phyloP scores from a whole-genome alignment of 1,140 invertebrate species.

The Mya arenaria region DNA sequence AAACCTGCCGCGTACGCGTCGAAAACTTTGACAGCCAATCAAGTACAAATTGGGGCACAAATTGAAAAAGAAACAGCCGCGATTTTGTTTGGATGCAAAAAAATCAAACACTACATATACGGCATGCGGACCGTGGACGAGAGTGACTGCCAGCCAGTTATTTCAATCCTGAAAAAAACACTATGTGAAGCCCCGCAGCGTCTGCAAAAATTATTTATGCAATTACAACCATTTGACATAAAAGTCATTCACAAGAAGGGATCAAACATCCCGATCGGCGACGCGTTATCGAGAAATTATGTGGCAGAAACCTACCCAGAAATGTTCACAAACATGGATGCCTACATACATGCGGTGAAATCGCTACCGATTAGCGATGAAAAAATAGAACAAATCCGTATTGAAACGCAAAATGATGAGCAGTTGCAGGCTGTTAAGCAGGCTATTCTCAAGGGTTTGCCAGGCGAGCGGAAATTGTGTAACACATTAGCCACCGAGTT shows the following conservation, averaged over 20 bases:
- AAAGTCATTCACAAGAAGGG: slow-evolving; percentile 68
- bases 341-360: no score
- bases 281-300: no score
- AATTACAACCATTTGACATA: slow-evolving; percentile 78
- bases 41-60: slow-evolving; percentile 82
- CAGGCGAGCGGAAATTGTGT: background rate
- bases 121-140: no score
- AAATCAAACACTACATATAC: slow-evolving; percentile 78
- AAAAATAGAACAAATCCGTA: no score
- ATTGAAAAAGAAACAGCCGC: slow-evolving; percentile 82
- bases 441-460: background rate
- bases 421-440: background rate
- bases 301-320: no score
- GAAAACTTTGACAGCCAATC: slow-evolving; percentile 76
- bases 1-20: slow-evolving; percentile 79
- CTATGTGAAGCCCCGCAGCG: slow-evolving; percentile 31
- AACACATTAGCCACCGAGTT: background rate
- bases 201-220: slow-evolving; percentile 64
- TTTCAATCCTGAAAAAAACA: slow-evolving; percentile 45
- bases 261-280: slow-evolving; percentile 79
- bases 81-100: slow-evolving; percentile 80
- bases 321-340: no score
- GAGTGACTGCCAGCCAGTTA: slow-evolving; percentile 55
- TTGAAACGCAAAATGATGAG: slow-evolving; percentile 35
- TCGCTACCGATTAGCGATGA: no score